Evolutionary conservation across 2,113 vertebrate genomes (phyloP).

Genomic region (Carassius auratus): DNA sequence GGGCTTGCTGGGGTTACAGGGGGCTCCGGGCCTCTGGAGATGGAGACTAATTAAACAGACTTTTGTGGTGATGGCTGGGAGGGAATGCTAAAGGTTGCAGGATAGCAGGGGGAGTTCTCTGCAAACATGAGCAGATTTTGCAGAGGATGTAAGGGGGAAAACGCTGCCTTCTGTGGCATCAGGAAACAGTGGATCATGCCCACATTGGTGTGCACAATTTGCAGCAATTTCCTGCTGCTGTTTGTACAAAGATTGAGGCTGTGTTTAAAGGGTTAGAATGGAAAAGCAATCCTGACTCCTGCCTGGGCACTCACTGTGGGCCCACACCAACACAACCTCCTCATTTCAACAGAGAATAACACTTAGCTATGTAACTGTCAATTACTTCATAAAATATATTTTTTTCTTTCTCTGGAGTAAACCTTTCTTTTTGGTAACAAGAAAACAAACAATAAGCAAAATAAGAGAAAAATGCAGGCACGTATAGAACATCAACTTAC

Average conservation of each 20-base stretch:
- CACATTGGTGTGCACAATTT: constrained; percentile 63
- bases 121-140: constrained; percentile 52
- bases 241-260: constrained; percentile 64
- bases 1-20: constrained; percentile 49
- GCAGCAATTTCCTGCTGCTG: constrained; percentile 68
- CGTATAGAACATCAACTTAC: too few species aligned
- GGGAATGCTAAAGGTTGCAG: constrained; percentile 27
- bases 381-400: background rate
- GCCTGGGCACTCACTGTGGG: background rate
- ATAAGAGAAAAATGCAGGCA: too few species aligned
- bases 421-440: background rate
- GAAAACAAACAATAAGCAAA: too few species aligned
- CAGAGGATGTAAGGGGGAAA: constrained; percentile 20
- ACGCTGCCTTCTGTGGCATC: constrained; percentile 40
- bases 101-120: constrained; percentile 49
- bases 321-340: constrained; percentile 9
- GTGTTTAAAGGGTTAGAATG: constrained; percentile 57
- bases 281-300: constrained; percentile 53
- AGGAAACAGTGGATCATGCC: constrained; percentile 39
- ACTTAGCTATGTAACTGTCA: background rate
- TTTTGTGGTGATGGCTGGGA: constrained; percentile 27
- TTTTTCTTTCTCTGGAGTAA: background rate
- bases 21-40: constrained; percentile 43
- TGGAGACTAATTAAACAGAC: constrained; percentile 66
- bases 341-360: background rate